A percentile compares a stretch with the other conserved stretches of the same genome.
Evolutionary conservation across 2,113 vertebrate species (phyloP).

Genomic region (Phaethornis superciliosus): DNA sequence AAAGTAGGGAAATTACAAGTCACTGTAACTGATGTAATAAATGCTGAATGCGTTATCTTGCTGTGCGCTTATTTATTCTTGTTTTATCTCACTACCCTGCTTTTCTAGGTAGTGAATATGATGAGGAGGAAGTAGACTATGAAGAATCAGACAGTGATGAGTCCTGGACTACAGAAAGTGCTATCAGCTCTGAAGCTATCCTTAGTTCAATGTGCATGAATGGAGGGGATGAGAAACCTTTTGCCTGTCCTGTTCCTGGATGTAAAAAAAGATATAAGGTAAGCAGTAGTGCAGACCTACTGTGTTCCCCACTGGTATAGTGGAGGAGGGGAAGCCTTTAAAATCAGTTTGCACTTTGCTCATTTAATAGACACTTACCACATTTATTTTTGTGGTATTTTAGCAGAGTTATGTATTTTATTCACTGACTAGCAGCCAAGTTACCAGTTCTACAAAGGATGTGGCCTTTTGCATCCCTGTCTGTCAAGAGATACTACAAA

Average conservation of each 20-base stretch:
- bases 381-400: not conserved
- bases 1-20: conserved; percentile 36
- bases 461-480: not conserved
- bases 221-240: conserved; percentile 96
- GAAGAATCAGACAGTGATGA: conserved; percentile 98
- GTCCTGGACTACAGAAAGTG: conserved; percentile 98
- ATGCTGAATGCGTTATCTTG: conserved; percentile 5
- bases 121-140: conserved; percentile 96
- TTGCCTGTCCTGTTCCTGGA: conserved; percentile 96
- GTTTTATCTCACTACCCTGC: not conserved
- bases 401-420: not conserved
- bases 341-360: not conserved
- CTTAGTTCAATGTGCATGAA: conserved; percentile 99
- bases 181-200: conserved; percentile 97
- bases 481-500: not conserved
- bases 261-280: conserved; percentile 99
- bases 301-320: not conserved
- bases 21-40: conserved; percentile 18
- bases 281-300: not conserved
- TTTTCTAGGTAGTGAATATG: conserved; percentile 91
- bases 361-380: not conserved
- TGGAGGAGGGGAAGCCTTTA: not conserved
- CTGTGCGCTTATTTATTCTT: not conserved
- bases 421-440: not conserved
- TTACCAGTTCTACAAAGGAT: not conserved